Evolutionary conservation across 1,140 invertebrate genomes (phyloP), one percentile per base, ranked within the genome.

Genomic region (Bombus waltoni): DNA sequence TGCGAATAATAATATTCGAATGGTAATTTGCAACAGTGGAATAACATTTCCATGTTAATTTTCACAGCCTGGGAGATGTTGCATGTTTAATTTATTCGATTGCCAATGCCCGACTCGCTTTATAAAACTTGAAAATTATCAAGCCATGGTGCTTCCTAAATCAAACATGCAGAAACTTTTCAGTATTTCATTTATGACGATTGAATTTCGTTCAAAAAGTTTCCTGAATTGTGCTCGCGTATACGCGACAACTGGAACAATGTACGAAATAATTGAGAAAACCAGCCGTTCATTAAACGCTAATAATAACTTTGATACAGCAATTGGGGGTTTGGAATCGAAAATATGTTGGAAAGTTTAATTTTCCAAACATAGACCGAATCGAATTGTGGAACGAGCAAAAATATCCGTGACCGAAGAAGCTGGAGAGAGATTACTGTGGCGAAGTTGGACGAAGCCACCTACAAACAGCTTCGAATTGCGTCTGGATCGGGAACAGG

Each of bases 381-480:
- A 78, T 78, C 28, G 82, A 42, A 83, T 44, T 3, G 13, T 22
- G 6, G n/a, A 11, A 15, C 28, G 35, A 10, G n/a, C 25, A 57
- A 70, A 70, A 83, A 70, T 83, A 83, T 70, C 73, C 74, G 44
- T 70, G 73, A 68, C 40, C 73, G 62, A 70, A 59, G 44, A 13
- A 57, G 40, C 66, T 53, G n/a, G 18, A 10, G 81, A 38, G 44
- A 38, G 81, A 66, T 77, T 70, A 44, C 47, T 44, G 65, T 57
- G 73, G 81, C 22, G 44, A 70, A 78, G 82, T 78, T 78, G 15
- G 62, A 77, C 28, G 59, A 76, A 70, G 38, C 65, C 42, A 32
- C 10, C n/a, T 32, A 47, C 65, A 83, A 78, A 78, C 74, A 77
- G 71, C 62, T 32, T 83, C 35, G 74, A 83, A 83, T 76, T 77